Evolutionary conservation across 1,140 invertebrate species (phyloP), one percentile per base, ranked within the genome.

Genomic region (Papilio machaon): DNA sequence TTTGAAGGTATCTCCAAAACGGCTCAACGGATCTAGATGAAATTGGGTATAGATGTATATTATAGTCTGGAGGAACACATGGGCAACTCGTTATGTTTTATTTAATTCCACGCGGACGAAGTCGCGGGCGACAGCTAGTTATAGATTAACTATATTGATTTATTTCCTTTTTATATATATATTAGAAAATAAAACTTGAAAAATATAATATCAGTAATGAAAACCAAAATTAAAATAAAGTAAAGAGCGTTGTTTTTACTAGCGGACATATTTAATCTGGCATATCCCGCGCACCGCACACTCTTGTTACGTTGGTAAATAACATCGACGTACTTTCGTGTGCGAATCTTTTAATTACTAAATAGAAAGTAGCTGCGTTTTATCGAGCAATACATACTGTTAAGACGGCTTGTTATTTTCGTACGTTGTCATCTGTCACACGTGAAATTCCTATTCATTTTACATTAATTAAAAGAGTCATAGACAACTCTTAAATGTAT

Each of bases 271-370:
- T 19, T 58, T 58, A 88, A 89, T 90, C 90, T 87, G 81, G 83
- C 85, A 89, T 89, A 88, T 90, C 86, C 85, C 84, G 86, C 84
- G 79, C 80, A 83, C 85, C 84, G 86, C 84, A 76, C 80, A 83
- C 80, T 58, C 81, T 75, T 80, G 84, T 81, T 84, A 81, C 85
- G 84, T 81, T 83, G 83, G 85, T 88, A 89, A 90, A 90, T 90
- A 89, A 85, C 85, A 88, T 85, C 80, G 80, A 80, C 87, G 88
- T 88, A 89, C 87, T 93, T 91, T 93, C 92, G 92, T 94, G 91
- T 92, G 84, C 86, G 89, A 91, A 93, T 93, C 91, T 90, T 92
- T 89, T 91, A 92, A 94, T 94, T 92, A 87, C 85, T 85, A 79
- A 43, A 87, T 92, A 92, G 92, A 94, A 94, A 94, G 92, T 91